These are phyloP conservation scores for Myopa testacea DNA, from an alignment of 2,888 invertebrate species.

Conservation along the genomic window DNA sequence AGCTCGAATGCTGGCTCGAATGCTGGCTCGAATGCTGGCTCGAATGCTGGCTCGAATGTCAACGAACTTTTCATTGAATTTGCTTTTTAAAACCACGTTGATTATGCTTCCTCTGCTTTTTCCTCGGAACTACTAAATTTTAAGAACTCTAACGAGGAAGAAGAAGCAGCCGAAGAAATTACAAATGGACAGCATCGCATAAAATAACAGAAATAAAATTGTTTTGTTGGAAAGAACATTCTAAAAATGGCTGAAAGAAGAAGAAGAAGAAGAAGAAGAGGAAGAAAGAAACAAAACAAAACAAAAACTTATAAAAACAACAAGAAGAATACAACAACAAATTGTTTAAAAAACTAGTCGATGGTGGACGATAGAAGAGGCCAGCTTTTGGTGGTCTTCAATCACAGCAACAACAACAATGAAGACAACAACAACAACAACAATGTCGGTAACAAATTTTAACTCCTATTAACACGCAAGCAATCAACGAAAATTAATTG, in stretches of 20 bases:
- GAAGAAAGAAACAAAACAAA: not conserved
- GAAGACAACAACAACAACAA: slow-evolving; percentile 8
- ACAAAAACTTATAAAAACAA: slow-evolving; percentile 28
- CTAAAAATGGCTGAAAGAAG: not conserved
- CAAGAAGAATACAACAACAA: slow-evolving; percentile 44
- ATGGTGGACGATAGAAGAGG: not conserved
- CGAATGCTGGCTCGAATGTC: not conserved
- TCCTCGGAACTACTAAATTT: not conserved
- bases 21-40: no score
- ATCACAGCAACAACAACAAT: not conserved
- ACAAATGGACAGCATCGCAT: not conserved
- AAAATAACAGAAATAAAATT: not conserved
- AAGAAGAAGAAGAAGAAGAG: no score
- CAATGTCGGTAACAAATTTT: not conserved
- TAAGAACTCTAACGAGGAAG: no score
- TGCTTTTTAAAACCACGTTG: slow-evolving; percentile 4
- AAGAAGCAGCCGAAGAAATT: not conserved
- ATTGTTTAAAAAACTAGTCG: not conserved
- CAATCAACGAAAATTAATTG: slow-evolving; percentile 29
- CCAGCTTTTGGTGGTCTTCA: not conserved
- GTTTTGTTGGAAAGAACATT: not conserved
- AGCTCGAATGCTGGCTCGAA: no score
- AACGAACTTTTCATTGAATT: slow-evolving; percentile 30
- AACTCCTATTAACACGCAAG: slow-evolving; percentile 23
- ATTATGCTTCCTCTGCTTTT: not conserved